Base-by-base conservation (phyloP, 2,888 invertebrate genomes). In the Habroteleia sp. region DNA sequence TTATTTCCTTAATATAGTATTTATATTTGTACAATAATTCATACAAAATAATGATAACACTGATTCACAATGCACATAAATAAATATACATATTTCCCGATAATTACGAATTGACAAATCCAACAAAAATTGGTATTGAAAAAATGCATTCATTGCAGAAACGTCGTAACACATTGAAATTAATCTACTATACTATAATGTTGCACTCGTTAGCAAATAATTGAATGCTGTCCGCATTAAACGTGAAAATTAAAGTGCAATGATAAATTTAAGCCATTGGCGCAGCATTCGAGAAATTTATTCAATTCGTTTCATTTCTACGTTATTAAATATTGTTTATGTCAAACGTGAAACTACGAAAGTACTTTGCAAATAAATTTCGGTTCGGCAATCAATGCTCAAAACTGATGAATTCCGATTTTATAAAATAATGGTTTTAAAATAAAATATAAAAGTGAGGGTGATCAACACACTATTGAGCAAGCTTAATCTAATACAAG, bases 361-460 rank as follows among this genome's bases (percentile, higher is more conserved):
- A 74, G 39, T 58, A 68, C 46, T 63, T 63, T 69, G 63, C 39
- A 65, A 69, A 63, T 25, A 63, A 69, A 74, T 63, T 60, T 58
- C 41, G 52, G 14, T 56, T 41, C 65, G 50, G 66, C 75, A 75
- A 75, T 75, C 75, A 71, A 62, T 66, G 71, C 42, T 33, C 48
- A 42, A 60, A 75, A 75, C 66, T 60, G 74, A 69, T 75, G 69
- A 75, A 69, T 63, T 48, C 31, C 66, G 66, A 69, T 63, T 74
- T 74, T 63, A 74, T 74, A 74, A 68, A 74, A 74, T 68, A 69
- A 74, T 74, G 63, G 63, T 58, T 69, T 63, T 56, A 56, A 74
- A 69, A 63, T 74, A 69, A 69, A 74, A 58, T 63, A 63, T 54
- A 63, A 63, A 73, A 63, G 60, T 56, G 7, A 50, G 50, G 68